Evolutionary conservation across 2,888 invertebrate species (phyloP).

Genomic region (Scaptomyza parva): DNA sequence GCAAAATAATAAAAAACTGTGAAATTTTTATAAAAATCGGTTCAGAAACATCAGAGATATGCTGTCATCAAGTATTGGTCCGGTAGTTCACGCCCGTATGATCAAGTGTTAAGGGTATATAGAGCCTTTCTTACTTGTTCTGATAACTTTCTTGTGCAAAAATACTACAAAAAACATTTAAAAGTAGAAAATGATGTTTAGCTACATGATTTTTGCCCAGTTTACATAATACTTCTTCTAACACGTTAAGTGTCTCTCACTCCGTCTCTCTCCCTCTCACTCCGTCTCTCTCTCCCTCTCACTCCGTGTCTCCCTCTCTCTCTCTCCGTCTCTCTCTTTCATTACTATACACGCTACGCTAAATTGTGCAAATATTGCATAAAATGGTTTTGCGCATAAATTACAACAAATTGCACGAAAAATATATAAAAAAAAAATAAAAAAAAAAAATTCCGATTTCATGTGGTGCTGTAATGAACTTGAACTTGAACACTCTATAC

Average conservation of each 20-base stretch:
- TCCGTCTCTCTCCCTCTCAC: background rate
- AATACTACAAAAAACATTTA: no score
- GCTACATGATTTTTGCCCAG: background rate
- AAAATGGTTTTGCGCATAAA: slow-evolving; percentile 66
- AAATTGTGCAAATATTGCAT: slow-evolving; percentile 56
- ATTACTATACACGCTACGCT: slow-evolving; percentile 6
- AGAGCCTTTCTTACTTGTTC: no score
- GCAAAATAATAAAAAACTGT: no score
- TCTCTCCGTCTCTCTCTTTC: background rate
- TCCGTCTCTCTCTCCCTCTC: background rate
- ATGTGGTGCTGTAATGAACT: slow-evolving; percentile 68
- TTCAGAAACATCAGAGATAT: no score
- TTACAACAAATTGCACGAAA: slow-evolving; percentile 65
- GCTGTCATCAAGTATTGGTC: no score
- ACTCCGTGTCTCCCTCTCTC: background rate
- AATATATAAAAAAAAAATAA: slow-evolving; percentile 9
- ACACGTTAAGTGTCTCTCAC: slow-evolving; percentile 2
- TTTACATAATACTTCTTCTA: slow-evolving; percentile 10
- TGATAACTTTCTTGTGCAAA: no score
- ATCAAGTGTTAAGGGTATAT: no score
- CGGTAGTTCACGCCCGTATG: no score
- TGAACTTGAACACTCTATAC: slow-evolving; percentile 62
- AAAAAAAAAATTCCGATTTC: slow-evolving; percentile 35
- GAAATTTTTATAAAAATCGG: no score
- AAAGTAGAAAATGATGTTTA: no score